Conservation (phyloP, 2,113 vertebrate species). For the Craseonycteris thonglongyai region DNA sequence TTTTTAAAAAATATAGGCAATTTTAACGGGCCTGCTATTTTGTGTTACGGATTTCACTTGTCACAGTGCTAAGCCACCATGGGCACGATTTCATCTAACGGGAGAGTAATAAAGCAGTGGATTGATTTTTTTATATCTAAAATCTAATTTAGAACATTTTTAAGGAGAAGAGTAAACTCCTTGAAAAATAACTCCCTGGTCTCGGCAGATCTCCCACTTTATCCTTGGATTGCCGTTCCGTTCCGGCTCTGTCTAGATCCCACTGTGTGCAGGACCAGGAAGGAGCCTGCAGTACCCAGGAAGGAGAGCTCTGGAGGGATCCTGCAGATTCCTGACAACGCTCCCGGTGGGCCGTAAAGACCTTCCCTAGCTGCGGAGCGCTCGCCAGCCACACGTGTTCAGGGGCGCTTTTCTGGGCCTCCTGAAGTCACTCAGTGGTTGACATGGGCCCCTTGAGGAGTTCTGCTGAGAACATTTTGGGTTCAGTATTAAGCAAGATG, state of each 20-base stretch:
- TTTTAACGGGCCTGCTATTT: neutral
- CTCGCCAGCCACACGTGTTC: neutral
- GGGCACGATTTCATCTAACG: neutral
- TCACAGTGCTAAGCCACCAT: neutral
- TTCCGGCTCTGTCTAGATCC: neutral
- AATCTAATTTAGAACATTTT: conserved; percentile 19
- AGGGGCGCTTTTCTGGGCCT: neutral
- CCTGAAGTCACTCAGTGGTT: neutral
- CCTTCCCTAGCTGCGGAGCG: neutral
- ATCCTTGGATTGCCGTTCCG: neutral
- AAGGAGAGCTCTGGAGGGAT: neutral
- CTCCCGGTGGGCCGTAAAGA: neutral
- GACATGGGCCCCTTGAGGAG: neutral
- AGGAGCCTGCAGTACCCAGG: neutral
- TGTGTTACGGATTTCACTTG: neutral
- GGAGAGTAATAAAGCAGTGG: neutral
- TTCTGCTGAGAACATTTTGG: neutral
- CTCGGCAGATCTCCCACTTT: neutral
- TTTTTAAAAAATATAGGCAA: neutral
- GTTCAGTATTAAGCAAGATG: neutral
- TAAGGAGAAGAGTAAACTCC: neutral
- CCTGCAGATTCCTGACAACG: neutral
- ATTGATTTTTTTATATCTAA: neutral
- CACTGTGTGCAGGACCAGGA: neutral
- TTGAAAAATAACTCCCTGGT: neutral